Conservation (phyloP, 35 echinoderm and acorn worm species). For the Diadema setosum region DNA sequence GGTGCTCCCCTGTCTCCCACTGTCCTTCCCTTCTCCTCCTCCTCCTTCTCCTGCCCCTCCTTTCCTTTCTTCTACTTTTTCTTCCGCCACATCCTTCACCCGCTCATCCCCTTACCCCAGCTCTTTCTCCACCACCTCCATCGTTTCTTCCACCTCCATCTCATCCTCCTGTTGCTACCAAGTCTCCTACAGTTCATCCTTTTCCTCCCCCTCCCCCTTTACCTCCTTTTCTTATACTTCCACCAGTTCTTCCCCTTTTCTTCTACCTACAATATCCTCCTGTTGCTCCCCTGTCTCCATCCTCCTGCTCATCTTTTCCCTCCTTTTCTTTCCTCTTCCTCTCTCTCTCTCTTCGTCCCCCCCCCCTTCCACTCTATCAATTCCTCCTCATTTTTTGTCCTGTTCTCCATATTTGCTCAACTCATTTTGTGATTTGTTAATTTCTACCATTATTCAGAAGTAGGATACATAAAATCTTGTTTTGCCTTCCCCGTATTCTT, state of each 20-base stretch:
- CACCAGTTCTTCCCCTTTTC: neutral
- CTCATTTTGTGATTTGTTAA: neutral
- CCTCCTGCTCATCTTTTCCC: neutral
- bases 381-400: neutral
- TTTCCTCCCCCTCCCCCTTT: neutral
- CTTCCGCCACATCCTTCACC: neutral
- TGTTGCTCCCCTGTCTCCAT: neutral
- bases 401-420: neutral
- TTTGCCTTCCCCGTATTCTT: too few species aligned
- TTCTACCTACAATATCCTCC: neutral
- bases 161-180: neutral
- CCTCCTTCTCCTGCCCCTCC: neutral
- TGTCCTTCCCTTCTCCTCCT: neutral
- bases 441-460: too few species aligned
- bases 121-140: neutral
- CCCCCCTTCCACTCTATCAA: neutral
- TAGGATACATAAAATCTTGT: too few species aligned
- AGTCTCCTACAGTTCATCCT: neutral
- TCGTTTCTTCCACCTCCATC: neutral
- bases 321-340: neutral
- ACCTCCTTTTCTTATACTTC: neutral
- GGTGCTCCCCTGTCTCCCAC: neutral
- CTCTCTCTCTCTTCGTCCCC: neutral
- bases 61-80: neutral
- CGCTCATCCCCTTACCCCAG: neutral